A percentile compares a stretch with the other conserved stretches of the same genome.
Conservation (phyloP, 2,113 vertebrate genomes). For the Tetrax tetrax region DNA sequence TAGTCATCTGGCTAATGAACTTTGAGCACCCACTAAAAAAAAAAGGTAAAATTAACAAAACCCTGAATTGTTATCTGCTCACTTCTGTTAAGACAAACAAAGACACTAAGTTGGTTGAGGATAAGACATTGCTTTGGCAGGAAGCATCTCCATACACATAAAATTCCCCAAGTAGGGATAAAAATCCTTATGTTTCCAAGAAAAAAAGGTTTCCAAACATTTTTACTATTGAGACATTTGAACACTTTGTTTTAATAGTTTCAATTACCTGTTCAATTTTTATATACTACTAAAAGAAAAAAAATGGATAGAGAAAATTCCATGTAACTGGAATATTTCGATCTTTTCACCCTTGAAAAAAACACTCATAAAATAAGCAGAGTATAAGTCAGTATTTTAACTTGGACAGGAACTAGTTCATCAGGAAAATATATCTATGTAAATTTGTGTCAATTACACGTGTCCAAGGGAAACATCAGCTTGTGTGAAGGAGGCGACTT, state of each 20-base stretch:
- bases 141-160: fast-evolving
- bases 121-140: not conserved
- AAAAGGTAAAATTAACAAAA: not conserved
- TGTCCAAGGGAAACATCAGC: not conserved
- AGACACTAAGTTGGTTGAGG: not conserved
- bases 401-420: not conserved
- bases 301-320: not conserved
- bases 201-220: not conserved
- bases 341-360: not conserved
- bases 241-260: not conserved
- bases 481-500: not conserved
- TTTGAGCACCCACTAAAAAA: not conserved
- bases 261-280: not conserved
- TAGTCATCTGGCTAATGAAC: not conserved
- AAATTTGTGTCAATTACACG: not conserved
- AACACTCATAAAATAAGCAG: not conserved
- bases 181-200: not conserved
- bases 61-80: not conserved
- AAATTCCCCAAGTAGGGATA: not conserved
- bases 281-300: not conserved
- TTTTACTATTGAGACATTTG: not conserved
- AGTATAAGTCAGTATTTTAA: not conserved
- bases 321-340: not conserved
- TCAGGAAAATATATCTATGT: not conserved
- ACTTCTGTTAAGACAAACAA: not conserved